phyloP scores from a whole-genome alignment of 2,888 invertebrate species.

The Homarus gammarus region DNA sequence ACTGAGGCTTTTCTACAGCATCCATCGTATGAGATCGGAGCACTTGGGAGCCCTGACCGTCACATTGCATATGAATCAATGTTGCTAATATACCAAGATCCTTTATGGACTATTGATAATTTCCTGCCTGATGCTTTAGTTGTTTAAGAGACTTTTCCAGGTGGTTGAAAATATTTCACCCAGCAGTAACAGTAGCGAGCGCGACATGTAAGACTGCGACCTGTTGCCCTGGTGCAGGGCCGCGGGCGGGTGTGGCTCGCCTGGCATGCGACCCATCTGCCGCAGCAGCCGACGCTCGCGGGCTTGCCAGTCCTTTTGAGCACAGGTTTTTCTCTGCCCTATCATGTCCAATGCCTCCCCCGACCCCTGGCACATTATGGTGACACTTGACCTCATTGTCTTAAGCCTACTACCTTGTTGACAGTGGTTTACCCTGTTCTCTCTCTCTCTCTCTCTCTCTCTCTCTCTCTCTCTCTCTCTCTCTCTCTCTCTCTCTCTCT shows the following conservation, averaged over 20 bases:
- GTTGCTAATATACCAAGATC: no score
- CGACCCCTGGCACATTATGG: not conserved
- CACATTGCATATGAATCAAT: no score
- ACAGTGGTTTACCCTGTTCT: not conserved
- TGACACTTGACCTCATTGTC: no score
- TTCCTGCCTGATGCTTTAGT: no score
- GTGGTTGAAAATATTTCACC: not conserved
- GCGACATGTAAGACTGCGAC: conserved; percentile 8
- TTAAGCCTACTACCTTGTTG: no score
- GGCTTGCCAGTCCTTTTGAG: not conserved
- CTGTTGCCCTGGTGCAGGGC: not conserved
- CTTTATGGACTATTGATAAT: no score
- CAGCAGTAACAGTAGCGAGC: not conserved
- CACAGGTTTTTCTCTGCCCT: not conserved
- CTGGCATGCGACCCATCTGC: conserved; percentile 24
- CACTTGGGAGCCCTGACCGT: no score
- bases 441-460: not conserved
- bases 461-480: not conserved
- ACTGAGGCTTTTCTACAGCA: no score
- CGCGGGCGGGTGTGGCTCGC: not conserved
- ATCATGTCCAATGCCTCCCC: not conserved
- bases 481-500: not conserved
- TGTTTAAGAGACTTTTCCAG: no score
- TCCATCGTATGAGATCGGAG: no score
- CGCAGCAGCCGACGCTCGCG: conserved; percentile 2